A percentile compares a stretch with the other conserved stretches of the same genome.
Evolutionary conservation across 2,888 invertebrate species (phyloP).

Genomic region (Achlya flavicornis): DNA sequence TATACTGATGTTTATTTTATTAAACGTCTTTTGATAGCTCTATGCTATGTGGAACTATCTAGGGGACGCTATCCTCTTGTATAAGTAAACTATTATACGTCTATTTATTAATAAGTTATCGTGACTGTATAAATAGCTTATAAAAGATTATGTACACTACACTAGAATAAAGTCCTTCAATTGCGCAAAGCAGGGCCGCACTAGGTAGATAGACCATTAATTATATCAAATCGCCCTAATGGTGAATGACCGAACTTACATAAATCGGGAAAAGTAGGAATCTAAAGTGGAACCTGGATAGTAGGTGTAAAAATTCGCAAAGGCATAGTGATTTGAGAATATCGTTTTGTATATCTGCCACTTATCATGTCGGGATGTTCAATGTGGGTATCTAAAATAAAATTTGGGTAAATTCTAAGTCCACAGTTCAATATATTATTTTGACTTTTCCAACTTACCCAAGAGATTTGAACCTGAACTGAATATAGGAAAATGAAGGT

Average conservation of each 20-base stretch:
- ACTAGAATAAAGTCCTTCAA: neutral
- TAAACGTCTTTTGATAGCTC: conserved; percentile 31
- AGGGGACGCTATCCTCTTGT: too few relatives aligned
- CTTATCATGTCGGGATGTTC: neutral
- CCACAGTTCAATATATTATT: neutral
- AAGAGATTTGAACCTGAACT: too few relatives aligned
- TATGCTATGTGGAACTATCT: neutral
- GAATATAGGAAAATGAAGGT: too few relatives aligned
- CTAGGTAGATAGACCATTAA: conserved; percentile 44
- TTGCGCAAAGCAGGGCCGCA: conserved; percentile 35
- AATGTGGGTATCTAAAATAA: neutral
- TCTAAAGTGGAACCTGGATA: conserved; percentile 17
- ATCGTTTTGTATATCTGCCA: conserved; percentile 9
- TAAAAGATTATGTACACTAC: neutral
- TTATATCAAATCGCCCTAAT: conserved; percentile 45
- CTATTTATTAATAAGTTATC: too few relatives aligned
- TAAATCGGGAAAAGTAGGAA: conserved; percentile 41
- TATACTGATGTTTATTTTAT: conserved; percentile 37
- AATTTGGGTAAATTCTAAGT: neutral
- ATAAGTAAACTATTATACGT: too few relatives aligned
- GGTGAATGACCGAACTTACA: conserved; percentile 35
- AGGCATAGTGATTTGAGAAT: neutral
- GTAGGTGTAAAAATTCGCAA: neutral
- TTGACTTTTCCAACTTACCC: neutral
- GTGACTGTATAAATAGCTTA: too few relatives aligned